These are phyloP conservation scores for Podilymbus podiceps DNA, from an alignment of 2,113 vertebrate species.

Conservation along the genomic window DNA sequence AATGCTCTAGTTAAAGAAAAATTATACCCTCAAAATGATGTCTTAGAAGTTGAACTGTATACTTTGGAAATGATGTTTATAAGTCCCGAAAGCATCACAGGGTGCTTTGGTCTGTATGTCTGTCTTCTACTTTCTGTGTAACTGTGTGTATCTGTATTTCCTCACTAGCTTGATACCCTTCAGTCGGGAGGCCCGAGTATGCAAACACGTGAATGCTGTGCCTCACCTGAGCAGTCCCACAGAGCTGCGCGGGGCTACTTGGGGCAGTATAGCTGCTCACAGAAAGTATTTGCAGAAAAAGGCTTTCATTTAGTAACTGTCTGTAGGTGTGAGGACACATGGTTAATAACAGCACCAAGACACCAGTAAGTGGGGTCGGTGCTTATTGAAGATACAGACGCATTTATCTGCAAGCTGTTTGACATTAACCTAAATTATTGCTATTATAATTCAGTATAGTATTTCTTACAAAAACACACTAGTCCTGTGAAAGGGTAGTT, in stretches of 20 bases:
- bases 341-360: slow-evolving; percentile 43
- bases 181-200: not conserved
- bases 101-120: not conserved
- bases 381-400: slow-evolving; percentile 9
- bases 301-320: not conserved
- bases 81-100: not conserved
- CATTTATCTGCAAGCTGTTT: slow-evolving; percentile 64
- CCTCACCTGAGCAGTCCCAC: not conserved
- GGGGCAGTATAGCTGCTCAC: not conserved
- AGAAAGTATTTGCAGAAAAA: slow-evolving; percentile 2
- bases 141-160: slow-evolving; percentile 5
- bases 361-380: not conserved
- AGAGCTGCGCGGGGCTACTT: not conserved
- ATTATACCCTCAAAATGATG: not conserved
- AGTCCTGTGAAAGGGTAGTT: slow-evolving; percentile 66
- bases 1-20: slow-evolving; percentile 35
- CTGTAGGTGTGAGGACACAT: slow-evolving; percentile 13
- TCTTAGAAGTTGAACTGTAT: slow-evolving; percentile 26
- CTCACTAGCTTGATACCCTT: not conserved
- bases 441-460: slow-evolving; percentile 62
- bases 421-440: slow-evolving; percentile 71
- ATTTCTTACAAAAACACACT: slow-evolving; percentile 68
- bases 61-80: not conserved
- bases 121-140: slow-evolving; percentile 2
- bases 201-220: not conserved